phyloP scores from a whole-genome alignment of 2,888 invertebrate genomes.

The Hoplodrina ambigua region DNA sequence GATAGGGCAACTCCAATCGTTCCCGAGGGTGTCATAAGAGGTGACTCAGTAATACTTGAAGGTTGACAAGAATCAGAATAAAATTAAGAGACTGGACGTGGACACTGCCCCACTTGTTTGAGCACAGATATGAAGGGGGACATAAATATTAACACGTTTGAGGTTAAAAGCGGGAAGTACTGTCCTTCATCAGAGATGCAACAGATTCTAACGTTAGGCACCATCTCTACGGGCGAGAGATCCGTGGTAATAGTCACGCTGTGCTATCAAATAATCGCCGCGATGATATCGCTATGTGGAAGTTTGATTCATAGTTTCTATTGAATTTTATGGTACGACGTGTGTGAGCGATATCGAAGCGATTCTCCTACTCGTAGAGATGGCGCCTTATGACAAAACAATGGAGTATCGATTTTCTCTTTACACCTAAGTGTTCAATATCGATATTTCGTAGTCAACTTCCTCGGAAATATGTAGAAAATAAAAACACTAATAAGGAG shows the following conservation, averaged over 20 bases:
- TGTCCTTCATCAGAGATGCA: neutral
- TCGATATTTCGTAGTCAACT: conserved; percentile 27
- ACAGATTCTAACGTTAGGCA: neutral
- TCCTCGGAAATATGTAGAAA: conserved; percentile 48
- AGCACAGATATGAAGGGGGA: neutral
- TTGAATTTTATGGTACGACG: neutral
- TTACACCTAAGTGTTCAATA: neutral
- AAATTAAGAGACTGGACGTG: neutral
- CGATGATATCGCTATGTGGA: neutral
- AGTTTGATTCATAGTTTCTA: neutral
- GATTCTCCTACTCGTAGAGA: neutral
- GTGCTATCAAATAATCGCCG: neutral
- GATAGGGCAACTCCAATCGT: conserved; percentile 16
- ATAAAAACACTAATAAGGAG: conserved; percentile 63
- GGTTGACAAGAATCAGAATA: conserved; percentile 7
- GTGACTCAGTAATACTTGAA: conserved; percentile 4
- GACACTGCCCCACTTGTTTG: neutral
- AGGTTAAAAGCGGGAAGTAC: neutral
- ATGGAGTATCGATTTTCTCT: neutral
- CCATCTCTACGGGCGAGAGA: no score
- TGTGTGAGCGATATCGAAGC: no score
- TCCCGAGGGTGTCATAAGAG: conserved; percentile 2
- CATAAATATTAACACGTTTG: neutral
- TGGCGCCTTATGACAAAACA: conserved; percentile 2
- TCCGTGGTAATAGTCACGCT: no score